Evolutionary conservation across 23 tunicate genomes (phyloP).

Genomic region (Halocynthia roretzi): DNA sequence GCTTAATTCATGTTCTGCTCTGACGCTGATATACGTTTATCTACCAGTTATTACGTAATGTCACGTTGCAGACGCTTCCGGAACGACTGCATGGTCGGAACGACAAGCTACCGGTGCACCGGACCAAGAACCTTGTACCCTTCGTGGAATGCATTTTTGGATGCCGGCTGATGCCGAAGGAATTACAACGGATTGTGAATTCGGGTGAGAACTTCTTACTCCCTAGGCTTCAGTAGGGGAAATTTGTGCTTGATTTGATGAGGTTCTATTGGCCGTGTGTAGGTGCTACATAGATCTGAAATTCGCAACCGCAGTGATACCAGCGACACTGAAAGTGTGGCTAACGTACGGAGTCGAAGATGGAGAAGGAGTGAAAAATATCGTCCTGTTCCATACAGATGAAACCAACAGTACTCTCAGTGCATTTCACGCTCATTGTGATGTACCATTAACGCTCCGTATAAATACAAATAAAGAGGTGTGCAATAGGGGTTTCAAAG

Average conservation of each 20-base stretch:
- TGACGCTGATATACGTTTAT: too few relatives aligned
- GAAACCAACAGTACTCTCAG: conserved; percentile 10
- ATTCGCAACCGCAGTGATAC: conserved; percentile 12
- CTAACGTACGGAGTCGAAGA: conserved; percentile 26
- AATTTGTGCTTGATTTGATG: neutral
- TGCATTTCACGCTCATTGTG: conserved; percentile 14
- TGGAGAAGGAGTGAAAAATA: conserved; percentile 3
- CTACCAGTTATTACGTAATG: neutral
- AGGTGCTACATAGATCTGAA: conserved; percentile 22
- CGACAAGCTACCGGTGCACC: conserved; percentile 29
- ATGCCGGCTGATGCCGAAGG: conserved; percentile 10
- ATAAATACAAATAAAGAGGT: neutral
- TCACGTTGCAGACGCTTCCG: neutral
- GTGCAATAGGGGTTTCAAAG: neutral
- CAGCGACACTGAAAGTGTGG: conserved; percentile 9
- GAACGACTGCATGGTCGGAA: neutral
- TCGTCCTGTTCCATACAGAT: conserved; percentile 19
- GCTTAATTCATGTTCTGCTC: too few relatives aligned
- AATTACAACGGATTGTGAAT: neutral
- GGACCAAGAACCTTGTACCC: conserved; percentile 23
- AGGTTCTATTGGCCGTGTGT: neutral
- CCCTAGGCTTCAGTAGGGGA: neutral
- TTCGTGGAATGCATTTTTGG: conserved; percentile 33
- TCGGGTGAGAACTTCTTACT: neutral
- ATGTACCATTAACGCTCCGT: conserved; percentile 14